Conservation (phyloP, 2,113 vertebrate species). For the Gobio gobio region DNA sequence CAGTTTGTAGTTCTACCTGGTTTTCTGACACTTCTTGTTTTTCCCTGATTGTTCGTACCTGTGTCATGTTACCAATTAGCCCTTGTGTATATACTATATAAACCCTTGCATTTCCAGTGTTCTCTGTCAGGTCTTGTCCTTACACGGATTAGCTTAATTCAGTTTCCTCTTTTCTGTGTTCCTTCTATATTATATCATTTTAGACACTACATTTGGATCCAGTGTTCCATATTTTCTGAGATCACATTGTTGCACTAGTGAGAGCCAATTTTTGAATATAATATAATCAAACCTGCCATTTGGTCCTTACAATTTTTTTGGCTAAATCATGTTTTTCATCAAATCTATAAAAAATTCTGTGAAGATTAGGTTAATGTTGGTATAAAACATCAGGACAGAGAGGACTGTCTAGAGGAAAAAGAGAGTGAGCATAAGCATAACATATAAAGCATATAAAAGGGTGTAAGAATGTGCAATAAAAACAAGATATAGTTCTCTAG, state of each 20-base stretch:
- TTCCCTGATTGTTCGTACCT: not conserved
- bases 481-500: slow-evolving; percentile 10
- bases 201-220: not conserved
- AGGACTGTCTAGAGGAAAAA: not conserved
- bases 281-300: not conserved
- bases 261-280: not conserved
- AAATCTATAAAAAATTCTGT: not conserved
- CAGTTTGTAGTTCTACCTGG: not conserved
- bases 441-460: slow-evolving; percentile 13
- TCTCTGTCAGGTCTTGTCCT: not conserved
- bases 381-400: not conserved
- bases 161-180: not conserved
- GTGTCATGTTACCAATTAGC: not conserved
- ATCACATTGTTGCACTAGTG: not conserved
- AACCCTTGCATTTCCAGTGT: not conserved
- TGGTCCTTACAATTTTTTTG: not conserved
- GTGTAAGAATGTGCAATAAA: slow-evolving; percentile 26
- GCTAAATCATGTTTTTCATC: not conserved
- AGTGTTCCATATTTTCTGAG: not conserved
- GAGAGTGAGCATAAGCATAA: not conserved
- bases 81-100: not conserved
- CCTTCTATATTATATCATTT: not conserved
- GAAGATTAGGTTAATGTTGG: not conserved
- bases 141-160: not conserved
- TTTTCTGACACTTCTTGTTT: not conserved